These are phyloP conservation scores for Leptogaster cylindrica DNA, from an alignment of 2,888 invertebrate species.

Conservation along the genomic window DNA sequence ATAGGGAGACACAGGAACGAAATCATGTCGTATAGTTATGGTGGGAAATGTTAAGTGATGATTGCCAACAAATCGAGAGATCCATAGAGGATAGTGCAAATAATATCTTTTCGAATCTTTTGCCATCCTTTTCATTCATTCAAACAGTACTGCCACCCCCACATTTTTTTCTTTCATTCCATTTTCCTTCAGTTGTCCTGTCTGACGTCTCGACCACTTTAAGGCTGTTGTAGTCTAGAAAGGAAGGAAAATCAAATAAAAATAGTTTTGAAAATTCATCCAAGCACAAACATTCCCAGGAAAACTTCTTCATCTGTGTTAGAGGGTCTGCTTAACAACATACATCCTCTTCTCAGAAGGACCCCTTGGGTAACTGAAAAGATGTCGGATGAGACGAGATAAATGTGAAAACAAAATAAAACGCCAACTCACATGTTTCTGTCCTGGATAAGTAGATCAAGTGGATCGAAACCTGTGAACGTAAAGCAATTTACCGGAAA, in stretches of 20 bases:
- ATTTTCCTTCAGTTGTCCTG: no score
- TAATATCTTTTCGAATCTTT: background rate
- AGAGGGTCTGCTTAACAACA: constrained; percentile 22
- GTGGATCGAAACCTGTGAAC: constrained; percentile 39
- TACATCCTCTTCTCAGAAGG: constrained; percentile 4
- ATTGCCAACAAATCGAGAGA: constrained; percentile 25
- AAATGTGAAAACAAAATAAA: constrained; percentile 33
- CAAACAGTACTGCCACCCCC: no score
- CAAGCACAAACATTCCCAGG: background rate
- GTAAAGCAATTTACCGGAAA: constrained; percentile 44
- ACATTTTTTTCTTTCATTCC: no score
- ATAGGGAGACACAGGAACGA: constrained; percentile 7
- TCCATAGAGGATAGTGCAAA: constrained; percentile 11
- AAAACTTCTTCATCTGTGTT: constrained; percentile 17
- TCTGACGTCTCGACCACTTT: no score
- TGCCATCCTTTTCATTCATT: background rate
- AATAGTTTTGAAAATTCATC: background rate
- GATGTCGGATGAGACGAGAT: constrained; percentile 25
- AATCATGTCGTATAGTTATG: constrained; percentile 16
- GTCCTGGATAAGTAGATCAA: constrained; percentile 31
- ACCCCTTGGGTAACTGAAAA: constrained; percentile 12
- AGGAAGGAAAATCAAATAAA: background rate
- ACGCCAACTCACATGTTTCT: constrained; percentile 23
- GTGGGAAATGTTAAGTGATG: constrained; percentile 19
- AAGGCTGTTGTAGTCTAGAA: background rate